Percentiles rank a stretch among this genome's conserved stretches.
phyloP scores from a whole-genome alignment of 2,113 vertebrate genomes.

The Sitta europaea region DNA sequence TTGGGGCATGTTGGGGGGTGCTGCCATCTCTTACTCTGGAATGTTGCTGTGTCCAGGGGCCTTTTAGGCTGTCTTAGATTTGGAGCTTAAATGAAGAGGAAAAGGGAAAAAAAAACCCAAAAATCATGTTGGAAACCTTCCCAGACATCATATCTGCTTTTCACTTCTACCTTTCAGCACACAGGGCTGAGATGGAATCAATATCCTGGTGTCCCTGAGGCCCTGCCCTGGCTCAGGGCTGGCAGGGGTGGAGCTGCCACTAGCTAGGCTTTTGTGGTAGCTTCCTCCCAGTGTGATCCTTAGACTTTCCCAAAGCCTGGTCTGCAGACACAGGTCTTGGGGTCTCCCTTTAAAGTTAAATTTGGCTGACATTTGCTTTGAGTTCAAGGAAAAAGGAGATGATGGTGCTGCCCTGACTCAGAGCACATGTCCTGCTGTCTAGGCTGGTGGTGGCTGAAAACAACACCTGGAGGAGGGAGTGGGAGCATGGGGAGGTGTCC shows the following conservation, averaged over 20 bases:
- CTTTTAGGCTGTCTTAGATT: not conserved
- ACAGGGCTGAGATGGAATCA: fast-evolving
- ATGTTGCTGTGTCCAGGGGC: not conserved
- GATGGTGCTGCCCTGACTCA: not conserved
- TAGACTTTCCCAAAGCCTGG: not conserved
- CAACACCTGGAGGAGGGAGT: not conserved
- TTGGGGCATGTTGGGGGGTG: not conserved
- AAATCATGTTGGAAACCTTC: not conserved
- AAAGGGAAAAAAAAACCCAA: fast-evolving
- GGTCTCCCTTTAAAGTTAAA: not conserved
- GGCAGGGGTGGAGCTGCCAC: not conserved
- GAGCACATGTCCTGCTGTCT: fast-evolving
- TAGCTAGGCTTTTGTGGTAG: fast-evolving
- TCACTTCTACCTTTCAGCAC: fast-evolving
- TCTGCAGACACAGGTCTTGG: fast-evolving
- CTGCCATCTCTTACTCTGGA: not conserved
- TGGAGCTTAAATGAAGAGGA: not conserved
- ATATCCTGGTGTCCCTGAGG: not conserved
- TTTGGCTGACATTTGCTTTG: not conserved
- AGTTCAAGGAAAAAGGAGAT: not conserved
- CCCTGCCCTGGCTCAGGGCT: not conserved
- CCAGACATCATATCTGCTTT: not conserved
- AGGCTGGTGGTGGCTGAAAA: not conserved
- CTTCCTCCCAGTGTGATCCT: fast-evolving
- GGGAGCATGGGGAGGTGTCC: fast-evolving